Evolutionary conservation across 2,888 invertebrate species (phyloP).

Genomic region (Cecidostiba fungosa): DNA sequence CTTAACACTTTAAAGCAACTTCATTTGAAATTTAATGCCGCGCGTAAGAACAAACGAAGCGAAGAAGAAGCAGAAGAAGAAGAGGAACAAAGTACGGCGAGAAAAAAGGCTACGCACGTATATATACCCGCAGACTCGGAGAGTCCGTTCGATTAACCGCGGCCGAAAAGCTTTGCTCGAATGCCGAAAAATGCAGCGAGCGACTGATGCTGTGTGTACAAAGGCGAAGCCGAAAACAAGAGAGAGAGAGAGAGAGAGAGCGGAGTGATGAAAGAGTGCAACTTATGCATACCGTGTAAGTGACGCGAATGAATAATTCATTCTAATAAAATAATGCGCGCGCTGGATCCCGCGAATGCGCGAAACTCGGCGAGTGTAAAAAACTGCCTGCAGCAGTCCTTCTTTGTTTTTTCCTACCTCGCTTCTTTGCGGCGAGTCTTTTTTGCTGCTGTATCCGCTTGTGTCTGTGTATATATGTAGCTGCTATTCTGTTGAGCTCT

Average conservation of each 20-base stretch:
- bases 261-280: conserved; percentile 78
- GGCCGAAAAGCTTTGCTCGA: conserved; percentile 44
- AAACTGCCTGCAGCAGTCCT: conserved; percentile 1
- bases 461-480: neutral
- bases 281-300: conserved; percentile 79
- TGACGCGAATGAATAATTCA: conserved; percentile 79
- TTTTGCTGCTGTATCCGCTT: conserved; percentile 11
- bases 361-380: conserved; percentile 41
- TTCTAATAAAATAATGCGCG: conserved; percentile 78
- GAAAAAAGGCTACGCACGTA: neutral
- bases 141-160: conserved; percentile 48
- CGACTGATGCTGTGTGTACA: neutral
- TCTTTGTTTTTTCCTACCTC: neutral
- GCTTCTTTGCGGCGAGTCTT: conserved; percentile 23
- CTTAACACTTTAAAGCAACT: conserved; percentile 61
- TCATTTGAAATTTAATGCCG: conserved; percentile 61
- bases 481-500: neutral
- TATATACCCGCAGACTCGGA: no score
- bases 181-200: conserved; percentile 61
- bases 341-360: conserved; percentile 46
- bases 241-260: conserved; percentile 55
- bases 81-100: neutral
- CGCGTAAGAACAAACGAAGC: conserved; percentile 33
- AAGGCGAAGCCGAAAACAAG: conserved; percentile 53
- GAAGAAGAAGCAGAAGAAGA: conserved; percentile 6